These are phyloP conservation scores for Pogonocichla stellata DNA, from an alignment of 2,113 vertebrate genomes.

Conservation along the genomic window DNA sequence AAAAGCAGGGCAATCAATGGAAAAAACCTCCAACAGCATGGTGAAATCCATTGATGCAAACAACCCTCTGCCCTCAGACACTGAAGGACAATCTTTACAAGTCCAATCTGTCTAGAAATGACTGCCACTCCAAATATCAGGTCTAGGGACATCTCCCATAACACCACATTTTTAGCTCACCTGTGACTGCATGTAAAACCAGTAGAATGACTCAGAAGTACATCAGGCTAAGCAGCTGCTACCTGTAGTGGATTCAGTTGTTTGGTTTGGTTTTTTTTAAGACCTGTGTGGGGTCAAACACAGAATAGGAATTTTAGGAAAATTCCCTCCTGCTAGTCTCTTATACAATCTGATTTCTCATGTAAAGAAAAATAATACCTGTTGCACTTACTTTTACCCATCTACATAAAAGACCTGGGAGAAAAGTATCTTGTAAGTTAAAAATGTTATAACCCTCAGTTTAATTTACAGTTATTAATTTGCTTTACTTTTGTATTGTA, in stretches of 20 bases:
- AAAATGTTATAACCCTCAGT: neutral
- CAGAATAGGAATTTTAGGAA: neutral
- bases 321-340: neutral
- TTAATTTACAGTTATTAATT: neutral
- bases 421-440: neutral
- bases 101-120: neutral
- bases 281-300: neutral
- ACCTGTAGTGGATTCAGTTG: neutral
- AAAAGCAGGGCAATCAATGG: neutral
- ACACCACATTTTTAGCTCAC: neutral
- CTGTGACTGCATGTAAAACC: neutral
- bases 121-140: neutral
- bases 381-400: neutral
- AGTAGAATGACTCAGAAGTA: neutral
- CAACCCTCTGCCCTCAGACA: neutral
- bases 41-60: neutral
- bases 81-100: neutral
- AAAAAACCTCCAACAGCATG: neutral
- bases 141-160: neutral
- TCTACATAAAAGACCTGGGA: neutral
- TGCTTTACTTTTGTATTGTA: neutral
- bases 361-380: neutral
- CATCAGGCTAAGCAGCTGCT: neutral
- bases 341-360: neutral
- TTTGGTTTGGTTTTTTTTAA: neutral